Percentiles rank a stretch among this genome's conserved stretches.
Conservation (phyloP, 2,113 vertebrate species). For the Aegotheles bennettii region DNA sequence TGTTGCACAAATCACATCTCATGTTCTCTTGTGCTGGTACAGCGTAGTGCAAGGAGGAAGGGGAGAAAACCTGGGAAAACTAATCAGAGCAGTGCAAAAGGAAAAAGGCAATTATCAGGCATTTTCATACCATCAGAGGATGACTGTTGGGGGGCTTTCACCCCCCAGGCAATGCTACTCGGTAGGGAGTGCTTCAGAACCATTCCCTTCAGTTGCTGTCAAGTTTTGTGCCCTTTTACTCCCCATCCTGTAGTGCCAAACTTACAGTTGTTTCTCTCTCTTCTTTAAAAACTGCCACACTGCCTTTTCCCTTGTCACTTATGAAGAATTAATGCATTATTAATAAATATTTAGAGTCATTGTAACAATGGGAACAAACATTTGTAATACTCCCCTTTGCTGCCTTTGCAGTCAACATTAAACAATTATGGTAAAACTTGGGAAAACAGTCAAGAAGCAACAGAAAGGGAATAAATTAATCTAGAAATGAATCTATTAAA, state of each 20-base stretch:
- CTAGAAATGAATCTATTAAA: too few species aligned
- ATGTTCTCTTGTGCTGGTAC: accelerated
- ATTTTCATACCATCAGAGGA: background rate
- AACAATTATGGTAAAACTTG: background rate
- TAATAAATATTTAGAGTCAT: background rate
- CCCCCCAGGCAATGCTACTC: background rate
- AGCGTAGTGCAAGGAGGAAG: background rate
- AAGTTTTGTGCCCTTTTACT: background rate
- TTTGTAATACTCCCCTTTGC: background rate
- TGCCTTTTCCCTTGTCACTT: background rate
- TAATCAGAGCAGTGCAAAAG: background rate
- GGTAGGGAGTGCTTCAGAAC: background rate
- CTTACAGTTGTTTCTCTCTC: background rate
- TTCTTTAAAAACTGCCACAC: background rate
- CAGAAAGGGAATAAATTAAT: background rate
- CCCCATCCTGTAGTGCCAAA: background rate
- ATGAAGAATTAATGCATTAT: background rate
- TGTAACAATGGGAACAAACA: background rate
- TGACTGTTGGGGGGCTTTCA: accelerated
- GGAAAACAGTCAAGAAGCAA: background rate
- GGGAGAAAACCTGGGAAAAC: background rate
- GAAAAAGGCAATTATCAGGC: background rate
- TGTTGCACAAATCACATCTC: accelerated
- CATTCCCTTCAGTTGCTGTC: background rate
- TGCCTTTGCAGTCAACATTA: background rate